Evolutionary conservation across 2,888 invertebrate genomes (phyloP), one percentile per base, ranked within the genome.

Genomic region (Caenorhabditis panamensis): DNA sequence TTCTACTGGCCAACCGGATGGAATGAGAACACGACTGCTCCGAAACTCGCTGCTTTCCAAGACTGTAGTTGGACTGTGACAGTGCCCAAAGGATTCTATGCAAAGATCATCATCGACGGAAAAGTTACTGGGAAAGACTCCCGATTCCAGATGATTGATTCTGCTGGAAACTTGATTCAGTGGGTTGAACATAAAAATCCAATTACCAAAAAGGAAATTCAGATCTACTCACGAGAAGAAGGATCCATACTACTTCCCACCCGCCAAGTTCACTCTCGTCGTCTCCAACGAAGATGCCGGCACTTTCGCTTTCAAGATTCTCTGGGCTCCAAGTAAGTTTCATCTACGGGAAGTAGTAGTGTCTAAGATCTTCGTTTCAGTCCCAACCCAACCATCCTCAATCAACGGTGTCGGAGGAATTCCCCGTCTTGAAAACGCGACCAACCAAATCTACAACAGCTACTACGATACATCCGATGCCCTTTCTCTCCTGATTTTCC

Each of bases 31-130:
- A 36, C 54, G 16, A 26, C 63, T 9, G 63, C 72, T 24, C 72
- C 72, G 0, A n/a, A 24, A 6, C 20, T 72, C 1, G 44, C 13
- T n/a, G 31, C 36, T 1, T 20, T 18, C 8, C 72, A 72, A 18
- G 31, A 63, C 1, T 72, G 72, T 36, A 64, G 72, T 58, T 72
- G 72, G 72, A 47, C 36, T 3, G 72, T 72, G 13, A 72, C 64
- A 5, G 41, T 72, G 24, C 72, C 72, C 24, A 8, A 28, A 0
- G 72, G 72, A 56, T 72, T 44, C 20, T 72, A 37, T 36, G 72
- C 72, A 6, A 72, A 58, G 20, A n/a, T 72, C 54, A 58, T 72
- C 20, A 63, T 72, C 16, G 54, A 62, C 37, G 72, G 72, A 58
- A 58, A 58, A 11, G 44, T 47, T 9, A 20, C 5, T n/a, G 64